A percentile compares a stretch with the other conserved stretches of the same genome.
phyloP scores from a whole-genome alignment of 2,797 vertebrate genomes.

The Pseudomugil gertrudae region DNA sequence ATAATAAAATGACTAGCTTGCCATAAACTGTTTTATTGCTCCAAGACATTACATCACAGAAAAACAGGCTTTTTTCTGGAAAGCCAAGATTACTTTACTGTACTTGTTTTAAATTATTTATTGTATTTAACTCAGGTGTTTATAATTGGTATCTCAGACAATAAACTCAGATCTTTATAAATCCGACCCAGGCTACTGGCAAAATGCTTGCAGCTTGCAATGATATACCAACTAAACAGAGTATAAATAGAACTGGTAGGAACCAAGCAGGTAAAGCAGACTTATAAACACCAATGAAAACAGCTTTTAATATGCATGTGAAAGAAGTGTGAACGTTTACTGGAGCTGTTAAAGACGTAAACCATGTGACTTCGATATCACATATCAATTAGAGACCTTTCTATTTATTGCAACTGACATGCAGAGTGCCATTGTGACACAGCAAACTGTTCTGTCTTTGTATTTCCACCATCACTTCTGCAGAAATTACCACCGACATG shows the following conservation, averaged over 20 bases:
- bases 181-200: conserved; percentile 13
- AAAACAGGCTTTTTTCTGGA: neutral
- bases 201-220: conserved; percentile 30
- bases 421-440: conserved; percentile 5
- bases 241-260: conserved; percentile 60
- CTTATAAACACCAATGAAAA: conserved; percentile 5
- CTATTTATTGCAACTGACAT: neutral
- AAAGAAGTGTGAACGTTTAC: neutral
- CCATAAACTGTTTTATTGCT: neutral
- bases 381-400: neutral
- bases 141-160: neutral
- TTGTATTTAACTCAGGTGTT: neutral
- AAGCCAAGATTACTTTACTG: neutral
- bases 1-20: neutral
- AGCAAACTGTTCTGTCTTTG: conserved; percentile 17
- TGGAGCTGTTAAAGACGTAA: neutral
- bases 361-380: conserved; percentile 20
- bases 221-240: conserved; percentile 20
- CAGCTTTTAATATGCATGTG: neutral
- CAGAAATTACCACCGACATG: neutral
- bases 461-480: neutral
- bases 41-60: neutral
- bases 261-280: conserved; percentile 35
- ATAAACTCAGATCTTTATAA: neutral
- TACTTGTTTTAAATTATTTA: neutral